Conservation (phyloP, 2,888 invertebrate genomes). For the Clepsis dumicolana region DNA sequence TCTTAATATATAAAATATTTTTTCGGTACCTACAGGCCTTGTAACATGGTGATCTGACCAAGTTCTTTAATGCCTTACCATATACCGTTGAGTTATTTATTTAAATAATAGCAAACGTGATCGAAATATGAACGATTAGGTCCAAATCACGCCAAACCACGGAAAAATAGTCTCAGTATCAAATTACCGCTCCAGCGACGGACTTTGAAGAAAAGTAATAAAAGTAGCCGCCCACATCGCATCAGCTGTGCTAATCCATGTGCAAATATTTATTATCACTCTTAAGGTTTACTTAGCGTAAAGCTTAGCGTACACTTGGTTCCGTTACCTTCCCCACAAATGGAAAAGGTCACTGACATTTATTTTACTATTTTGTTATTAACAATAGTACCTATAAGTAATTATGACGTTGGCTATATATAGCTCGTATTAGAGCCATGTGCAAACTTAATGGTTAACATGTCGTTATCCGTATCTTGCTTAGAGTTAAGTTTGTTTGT, state of each 20-base stretch:
- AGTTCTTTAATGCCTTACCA: too few species aligned
- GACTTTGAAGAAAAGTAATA: conserved; percentile 5
- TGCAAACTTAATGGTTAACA: too few species aligned
- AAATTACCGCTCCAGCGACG: conserved; percentile 1
- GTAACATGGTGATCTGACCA: too few species aligned
- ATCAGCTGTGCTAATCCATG: conserved; percentile 30
- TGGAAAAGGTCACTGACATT: background rate
- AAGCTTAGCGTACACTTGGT: conserved; percentile 14
- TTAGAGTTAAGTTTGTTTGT: too few species aligned
- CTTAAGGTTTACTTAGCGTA: conserved; percentile 25
- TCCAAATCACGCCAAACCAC: background rate
- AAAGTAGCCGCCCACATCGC: conserved; percentile 16
- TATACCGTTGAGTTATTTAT: too few species aligned
- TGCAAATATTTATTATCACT: conserved; percentile 36
- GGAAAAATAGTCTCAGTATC: background rate
- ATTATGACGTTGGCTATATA: background rate
- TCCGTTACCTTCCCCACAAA: background rate
- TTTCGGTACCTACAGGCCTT: too few species aligned
- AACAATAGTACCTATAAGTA: background rate
- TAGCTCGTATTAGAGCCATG: too few species aligned
- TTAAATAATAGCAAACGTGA: background rate
- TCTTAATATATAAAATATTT: too few species aligned
- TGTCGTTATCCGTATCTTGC: too few species aligned
- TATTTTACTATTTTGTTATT: background rate
- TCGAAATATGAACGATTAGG: background rate